Evolutionary conservation across 2,888 invertebrate species (phyloP).

Genomic region (Lasioglossum oenotherae): DNA sequence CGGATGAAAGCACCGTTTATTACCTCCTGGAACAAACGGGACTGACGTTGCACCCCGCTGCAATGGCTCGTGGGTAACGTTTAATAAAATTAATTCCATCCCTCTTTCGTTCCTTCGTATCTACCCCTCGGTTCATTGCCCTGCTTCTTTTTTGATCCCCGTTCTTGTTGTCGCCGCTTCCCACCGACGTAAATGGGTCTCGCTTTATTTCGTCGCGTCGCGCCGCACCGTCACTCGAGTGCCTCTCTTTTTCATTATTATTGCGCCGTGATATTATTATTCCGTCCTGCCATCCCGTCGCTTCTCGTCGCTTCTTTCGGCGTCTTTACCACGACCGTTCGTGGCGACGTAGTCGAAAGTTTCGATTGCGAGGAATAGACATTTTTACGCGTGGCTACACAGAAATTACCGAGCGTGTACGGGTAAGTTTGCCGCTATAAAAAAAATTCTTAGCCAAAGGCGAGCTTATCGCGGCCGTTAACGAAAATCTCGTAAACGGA

Average conservation of each 20-base stretch:
- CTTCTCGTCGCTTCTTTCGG: background rate
- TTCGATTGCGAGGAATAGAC: background rate
- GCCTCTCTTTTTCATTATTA: background rate
- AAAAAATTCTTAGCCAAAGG: slow-evolving; percentile 27
- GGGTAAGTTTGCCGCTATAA: background rate
- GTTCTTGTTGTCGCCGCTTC: slow-evolving; percentile 33
- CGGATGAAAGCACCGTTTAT: slow-evolving; percentile 72
- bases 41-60: slow-evolving; percentile 52
- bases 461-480: slow-evolving; percentile 60
- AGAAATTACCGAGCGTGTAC: background rate
- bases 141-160: slow-evolving; percentile 30
- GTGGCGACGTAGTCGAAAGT: background rate
- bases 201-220: slow-evolving; percentile 51
- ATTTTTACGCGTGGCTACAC: background rate
- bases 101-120: slow-evolving; percentile 20
- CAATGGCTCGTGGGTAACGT: slow-evolving; percentile 66
- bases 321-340: background rate
- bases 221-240: slow-evolving; percentile 15
- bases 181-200: slow-evolving; percentile 38
- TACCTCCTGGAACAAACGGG: slow-evolving; percentile 70
- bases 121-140: slow-evolving; percentile 3
- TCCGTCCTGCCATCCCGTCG: background rate
- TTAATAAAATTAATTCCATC: slow-evolving; percentile 71
- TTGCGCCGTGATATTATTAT: slow-evolving; percentile 45
- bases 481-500: slow-evolving; percentile 59